Evolutionary conservation across 2,113 vertebrate species (phyloP).

Genomic region (Saimiri boliviensis): DNA sequence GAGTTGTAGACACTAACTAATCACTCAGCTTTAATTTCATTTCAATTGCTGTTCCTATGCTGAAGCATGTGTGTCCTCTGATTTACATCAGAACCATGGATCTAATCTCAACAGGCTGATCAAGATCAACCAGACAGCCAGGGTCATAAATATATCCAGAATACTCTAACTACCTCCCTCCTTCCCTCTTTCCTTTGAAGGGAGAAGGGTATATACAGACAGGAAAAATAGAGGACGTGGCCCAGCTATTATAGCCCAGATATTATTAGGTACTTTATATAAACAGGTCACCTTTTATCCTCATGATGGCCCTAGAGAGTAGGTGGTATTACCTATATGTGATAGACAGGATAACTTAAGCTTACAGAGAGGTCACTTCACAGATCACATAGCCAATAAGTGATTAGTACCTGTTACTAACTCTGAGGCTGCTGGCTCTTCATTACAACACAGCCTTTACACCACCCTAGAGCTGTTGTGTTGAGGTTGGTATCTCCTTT

Average conservation of each 20-base stretch:
- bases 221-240: background rate
- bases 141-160: background rate
- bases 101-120: constrained; percentile 10
- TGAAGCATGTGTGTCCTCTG: background rate
- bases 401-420: background rate
- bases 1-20: background rate
- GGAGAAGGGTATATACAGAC: constrained; percentile 5
- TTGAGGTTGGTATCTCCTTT: constrained; percentile 7
- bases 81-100: background rate
- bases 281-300: background rate
- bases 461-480: background rate
- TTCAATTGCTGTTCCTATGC: background rate
- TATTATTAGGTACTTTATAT: background rate
- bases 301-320: background rate
- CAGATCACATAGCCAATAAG: constrained; percentile 24
- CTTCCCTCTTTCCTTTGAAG: constrained; percentile 29
- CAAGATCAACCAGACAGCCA: background rate
- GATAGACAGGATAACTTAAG: background rate
- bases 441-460: background rate
- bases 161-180: background rate
- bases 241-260: background rate
- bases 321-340: background rate
- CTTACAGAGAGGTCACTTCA: background rate
- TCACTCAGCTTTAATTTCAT: background rate
- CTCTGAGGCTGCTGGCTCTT: background rate